phyloP scores from a whole-genome alignment of 2,888 invertebrate species.

The Caenorhabditis uteleia region DNA sequence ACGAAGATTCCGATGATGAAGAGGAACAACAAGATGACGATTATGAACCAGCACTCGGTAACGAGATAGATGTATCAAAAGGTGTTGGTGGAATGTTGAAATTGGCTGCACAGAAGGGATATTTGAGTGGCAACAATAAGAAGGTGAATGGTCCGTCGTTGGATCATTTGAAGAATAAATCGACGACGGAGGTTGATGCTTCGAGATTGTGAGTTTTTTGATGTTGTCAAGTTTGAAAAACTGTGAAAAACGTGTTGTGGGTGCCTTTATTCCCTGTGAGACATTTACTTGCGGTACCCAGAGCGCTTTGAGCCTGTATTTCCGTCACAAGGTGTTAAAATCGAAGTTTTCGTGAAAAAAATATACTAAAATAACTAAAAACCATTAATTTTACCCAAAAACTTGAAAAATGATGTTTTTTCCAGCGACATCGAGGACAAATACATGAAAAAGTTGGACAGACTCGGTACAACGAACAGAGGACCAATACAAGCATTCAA shows the following conservation, averaged over 20 bases:
- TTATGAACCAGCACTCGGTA: slow-evolving; percentile 63
- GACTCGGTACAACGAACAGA: slow-evolving; percentile 63
- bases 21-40: slow-evolving; percentile 44
- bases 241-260: no score
- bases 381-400: not conserved
- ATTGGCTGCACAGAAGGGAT: slow-evolving; percentile 61
- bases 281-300: no score
- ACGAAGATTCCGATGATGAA: slow-evolving; percentile 43
- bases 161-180: slow-evolving; percentile 61
- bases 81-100: slow-evolving; percentile 64
- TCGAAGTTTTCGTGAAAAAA: no score
- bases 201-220: slow-evolving; percentile 59
- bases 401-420: no score
- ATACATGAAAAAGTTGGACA: slow-evolving; percentile 68
- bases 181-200: slow-evolving; percentile 54
- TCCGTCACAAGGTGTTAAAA: not conserved
- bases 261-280: no score
- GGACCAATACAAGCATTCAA: slow-evolving; percentile 64
- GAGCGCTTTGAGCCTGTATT: no score
- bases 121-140: slow-evolving; percentile 46
- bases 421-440: slow-evolving; percentile 70
- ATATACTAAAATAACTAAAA: slow-evolving; percentile 1
- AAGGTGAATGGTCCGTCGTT: slow-evolving; percentile 51
- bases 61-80: slow-evolving; percentile 71
- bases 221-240: no score